phyloP scores from a whole-genome alignment of 2,888 invertebrate species.

The Melitaea athalia region DNA sequence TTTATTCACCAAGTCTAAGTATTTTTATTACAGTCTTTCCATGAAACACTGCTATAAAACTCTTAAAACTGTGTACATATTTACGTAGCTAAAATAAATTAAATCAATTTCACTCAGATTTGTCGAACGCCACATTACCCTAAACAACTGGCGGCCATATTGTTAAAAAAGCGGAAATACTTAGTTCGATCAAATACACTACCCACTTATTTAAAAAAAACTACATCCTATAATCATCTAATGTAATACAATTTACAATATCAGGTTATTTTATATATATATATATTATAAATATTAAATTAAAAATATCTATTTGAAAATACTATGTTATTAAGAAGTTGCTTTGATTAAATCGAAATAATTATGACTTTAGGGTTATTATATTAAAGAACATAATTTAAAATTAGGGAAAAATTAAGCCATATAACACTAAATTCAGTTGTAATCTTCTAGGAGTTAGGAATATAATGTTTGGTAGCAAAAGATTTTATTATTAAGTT shows the following conservation, averaged over 20 bases:
- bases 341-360: conserved; percentile 40
- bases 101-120: conserved; percentile 78
- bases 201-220: conserved; percentile 39
- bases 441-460: neutral
- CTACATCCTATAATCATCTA: neutral
- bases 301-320: conserved; percentile 14
- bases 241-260: conserved; percentile 5
- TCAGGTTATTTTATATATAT: conserved; percentile 15
- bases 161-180: conserved; percentile 75
- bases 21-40: conserved; percentile 67
- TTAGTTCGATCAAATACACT: conserved; percentile 51
- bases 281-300: neutral
- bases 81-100: conserved; percentile 76
- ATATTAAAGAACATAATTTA: conserved; percentile 12
- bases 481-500: too few relatives aligned
- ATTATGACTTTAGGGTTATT: conserved; percentile 42
- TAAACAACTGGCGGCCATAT: conserved; percentile 83
- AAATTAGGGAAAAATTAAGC: conserved; percentile 21
- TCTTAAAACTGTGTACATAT: conserved; percentile 76
- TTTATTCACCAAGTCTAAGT: conserved; percentile 70
- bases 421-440: neutral
- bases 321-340: conserved; percentile 37
- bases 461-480: neutral
- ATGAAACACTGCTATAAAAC: conserved; percentile 79
- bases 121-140: conserved; percentile 82